A percentile compares a stretch with the other conserved stretches of the same genome.
Evolutionary conservation across 2,797 vertebrate genomes (phyloP).

Genomic region (Ciconia nigra): DNA sequence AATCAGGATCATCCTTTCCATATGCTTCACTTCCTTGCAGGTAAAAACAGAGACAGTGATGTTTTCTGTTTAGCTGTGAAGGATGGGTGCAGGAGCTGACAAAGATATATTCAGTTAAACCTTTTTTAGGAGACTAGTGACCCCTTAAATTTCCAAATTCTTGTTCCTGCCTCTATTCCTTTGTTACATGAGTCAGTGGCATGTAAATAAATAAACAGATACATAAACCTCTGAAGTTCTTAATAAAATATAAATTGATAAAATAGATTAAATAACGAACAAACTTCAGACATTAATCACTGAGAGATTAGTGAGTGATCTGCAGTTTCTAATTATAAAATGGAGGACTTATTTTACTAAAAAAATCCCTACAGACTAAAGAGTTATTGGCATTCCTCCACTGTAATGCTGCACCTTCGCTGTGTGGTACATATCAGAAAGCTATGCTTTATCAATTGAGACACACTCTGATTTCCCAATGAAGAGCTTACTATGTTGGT

Average conservation of each 20-base stretch:
- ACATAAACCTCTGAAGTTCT: neutral
- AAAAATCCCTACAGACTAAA: neutral
- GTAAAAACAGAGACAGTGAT: neutral
- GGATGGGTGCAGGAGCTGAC: neutral
- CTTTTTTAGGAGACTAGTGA: neutral
- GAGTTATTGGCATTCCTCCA: neutral
- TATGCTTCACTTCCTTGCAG: neutral
- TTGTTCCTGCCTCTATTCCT: neutral
- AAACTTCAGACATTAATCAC: neutral
- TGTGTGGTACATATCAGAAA: neutral
- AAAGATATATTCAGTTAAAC: neutral
- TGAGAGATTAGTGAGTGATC: neutral
- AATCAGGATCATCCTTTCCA: neutral
- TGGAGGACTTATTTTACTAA: neutral
- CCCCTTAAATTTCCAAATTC: neutral
- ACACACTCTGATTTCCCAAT: neutral
- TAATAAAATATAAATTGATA: neutral
- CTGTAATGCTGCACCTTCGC: neutral
- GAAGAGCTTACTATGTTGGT: neutral
- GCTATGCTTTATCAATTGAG: neutral
- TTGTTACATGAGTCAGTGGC: neutral
- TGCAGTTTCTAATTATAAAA: slow-evolving; percentile 18
- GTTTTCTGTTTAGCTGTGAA: neutral
- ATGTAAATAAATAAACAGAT: neutral
- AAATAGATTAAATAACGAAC: neutral